Conservation (phyloP, 2,113 vertebrate genomes). For the Eleginops maclovinus region DNA sequence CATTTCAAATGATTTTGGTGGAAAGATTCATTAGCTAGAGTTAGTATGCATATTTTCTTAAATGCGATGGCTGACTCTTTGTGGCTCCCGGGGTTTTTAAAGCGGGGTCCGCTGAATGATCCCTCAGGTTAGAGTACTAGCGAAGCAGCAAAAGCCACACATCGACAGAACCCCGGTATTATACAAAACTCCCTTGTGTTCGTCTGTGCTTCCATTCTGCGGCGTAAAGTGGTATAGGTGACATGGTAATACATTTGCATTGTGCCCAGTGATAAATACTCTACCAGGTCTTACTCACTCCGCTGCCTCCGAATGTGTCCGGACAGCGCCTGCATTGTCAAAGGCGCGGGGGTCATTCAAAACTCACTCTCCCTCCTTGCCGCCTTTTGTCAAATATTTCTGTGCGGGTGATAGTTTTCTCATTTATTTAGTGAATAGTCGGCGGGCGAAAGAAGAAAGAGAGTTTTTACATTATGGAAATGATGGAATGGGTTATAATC, state of each 20-base stretch:
- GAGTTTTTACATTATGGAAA: slow-evolving; percentile 88
- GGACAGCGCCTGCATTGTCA: slow-evolving; percentile 78
- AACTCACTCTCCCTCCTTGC: slow-evolving; percentile 75
- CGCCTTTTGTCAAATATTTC: slow-evolving; percentile 84
- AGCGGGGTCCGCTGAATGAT: slow-evolving; percentile 55
- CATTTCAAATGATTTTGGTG: slow-evolving; percentile 39
- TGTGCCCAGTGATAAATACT: slow-evolving; percentile 87
- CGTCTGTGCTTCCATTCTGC: slow-evolving; percentile 74
- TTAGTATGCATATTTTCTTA: slow-evolving; percentile 59
- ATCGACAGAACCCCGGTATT: slow-evolving; percentile 55
- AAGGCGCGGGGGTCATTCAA: slow-evolving; percentile 81
- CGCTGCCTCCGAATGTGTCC: slow-evolving; percentile 80
- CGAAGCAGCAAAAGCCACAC: slow-evolving; percentile 36
- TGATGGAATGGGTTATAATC: slow-evolving; percentile 85
- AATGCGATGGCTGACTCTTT: slow-evolving; percentile 51
- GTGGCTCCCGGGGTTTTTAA: slow-evolving; percentile 51
- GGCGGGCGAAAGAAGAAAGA: slow-evolving; percentile 71
- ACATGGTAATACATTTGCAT: slow-evolving; percentile 86
- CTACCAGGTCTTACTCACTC: slow-evolving; percentile 83
- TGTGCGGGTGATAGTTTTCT: slow-evolving; percentile 84
- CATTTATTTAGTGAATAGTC: slow-evolving; percentile 88
- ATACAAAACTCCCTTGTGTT: slow-evolving; percentile 72
- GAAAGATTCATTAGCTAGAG: slow-evolving; percentile 38
- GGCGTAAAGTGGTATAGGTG: slow-evolving; percentile 83
- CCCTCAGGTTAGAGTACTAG: slow-evolving; percentile 35